These are phyloP conservation scores for Pachyuromys duprasi DNA, from an alignment of 2,797 vertebrate genomes.

Conservation along the genomic window DNA sequence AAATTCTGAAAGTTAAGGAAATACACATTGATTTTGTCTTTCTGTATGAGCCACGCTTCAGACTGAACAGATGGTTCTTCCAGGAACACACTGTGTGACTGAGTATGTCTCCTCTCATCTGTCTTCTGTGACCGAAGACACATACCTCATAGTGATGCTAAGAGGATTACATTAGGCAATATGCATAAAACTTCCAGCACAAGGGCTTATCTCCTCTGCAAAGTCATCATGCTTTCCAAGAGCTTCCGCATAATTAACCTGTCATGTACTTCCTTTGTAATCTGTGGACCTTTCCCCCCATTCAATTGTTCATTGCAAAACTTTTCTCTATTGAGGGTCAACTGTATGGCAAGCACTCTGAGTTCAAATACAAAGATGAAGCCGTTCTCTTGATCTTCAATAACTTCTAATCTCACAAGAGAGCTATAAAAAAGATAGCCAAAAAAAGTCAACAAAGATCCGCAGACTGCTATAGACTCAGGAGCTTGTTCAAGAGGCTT, in stretches of 20 bases:
- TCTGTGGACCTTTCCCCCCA: background rate
- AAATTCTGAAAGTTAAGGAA: background rate
- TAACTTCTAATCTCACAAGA: background rate
- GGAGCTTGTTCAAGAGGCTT: background rate
- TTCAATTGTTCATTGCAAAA: background rate
- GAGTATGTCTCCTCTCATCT: background rate
- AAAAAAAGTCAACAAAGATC: background rate
- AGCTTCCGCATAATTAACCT: constrained; percentile 1
- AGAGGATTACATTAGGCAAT: background rate
- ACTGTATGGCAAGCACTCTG: background rate
- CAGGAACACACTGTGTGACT: background rate
- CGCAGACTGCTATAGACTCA: background rate
- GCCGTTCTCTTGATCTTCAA: background rate
- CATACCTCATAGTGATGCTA: background rate
- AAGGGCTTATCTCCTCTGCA: background rate
- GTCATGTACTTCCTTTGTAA: background rate
- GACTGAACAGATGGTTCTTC: background rate
- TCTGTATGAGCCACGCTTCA: background rate
- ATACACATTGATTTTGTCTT: background rate
- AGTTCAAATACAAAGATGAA: background rate
- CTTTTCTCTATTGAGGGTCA: background rate
- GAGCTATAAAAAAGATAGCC: background rate
- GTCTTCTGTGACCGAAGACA: background rate
- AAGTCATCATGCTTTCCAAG: background rate
- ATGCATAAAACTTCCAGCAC: background rate